phyloP scores from a whole-genome alignment of 1,140 invertebrate species.

The Aphidius ervi region DNA sequence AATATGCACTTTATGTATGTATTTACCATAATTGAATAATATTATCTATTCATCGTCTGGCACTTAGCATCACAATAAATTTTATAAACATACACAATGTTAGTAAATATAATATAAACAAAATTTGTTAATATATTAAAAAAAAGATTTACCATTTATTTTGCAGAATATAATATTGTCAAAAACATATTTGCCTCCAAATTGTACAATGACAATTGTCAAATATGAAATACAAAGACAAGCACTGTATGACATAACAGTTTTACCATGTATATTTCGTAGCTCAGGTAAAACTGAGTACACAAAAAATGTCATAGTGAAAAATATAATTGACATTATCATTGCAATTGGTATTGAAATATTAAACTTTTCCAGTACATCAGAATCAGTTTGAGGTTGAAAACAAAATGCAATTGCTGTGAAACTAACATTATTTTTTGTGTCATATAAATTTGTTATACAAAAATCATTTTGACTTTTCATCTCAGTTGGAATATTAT shows the following conservation, averaged over 20 bases:
- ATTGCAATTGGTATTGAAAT: constrained; percentile 34
- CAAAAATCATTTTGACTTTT: constrained; percentile 32
- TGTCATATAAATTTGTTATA: constrained; percentile 22
- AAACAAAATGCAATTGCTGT: constrained; percentile 28
- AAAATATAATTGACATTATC: constrained; percentile 63
- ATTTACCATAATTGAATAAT: too few relatives aligned
- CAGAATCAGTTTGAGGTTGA: neutral
- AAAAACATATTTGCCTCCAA: constrained; percentile 38
- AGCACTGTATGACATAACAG: constrained; percentile 63
- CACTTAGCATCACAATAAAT: neutral
- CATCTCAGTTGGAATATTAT: neutral
- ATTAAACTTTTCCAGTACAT: too few relatives aligned
- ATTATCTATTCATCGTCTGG: too few relatives aligned
- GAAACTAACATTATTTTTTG: constrained; percentile 7
- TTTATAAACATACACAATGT: too few relatives aligned
- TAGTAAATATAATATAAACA: too few relatives aligned
- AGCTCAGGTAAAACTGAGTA: constrained; percentile 65
- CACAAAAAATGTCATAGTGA: constrained; percentile 63
- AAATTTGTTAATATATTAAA: too few relatives aligned
- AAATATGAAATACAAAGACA: constrained; percentile 42
- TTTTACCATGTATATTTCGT: constrained; percentile 65
- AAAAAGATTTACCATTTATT: constrained; percentile 19
- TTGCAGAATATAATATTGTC: constrained; percentile 16
- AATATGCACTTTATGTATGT: too few relatives aligned
- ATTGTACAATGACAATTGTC: constrained; percentile 53